These are phyloP conservation scores for Salvelinus sp. DNA, from an alignment of 2,113 vertebrate genomes.

Conservation along the genomic window DNA sequence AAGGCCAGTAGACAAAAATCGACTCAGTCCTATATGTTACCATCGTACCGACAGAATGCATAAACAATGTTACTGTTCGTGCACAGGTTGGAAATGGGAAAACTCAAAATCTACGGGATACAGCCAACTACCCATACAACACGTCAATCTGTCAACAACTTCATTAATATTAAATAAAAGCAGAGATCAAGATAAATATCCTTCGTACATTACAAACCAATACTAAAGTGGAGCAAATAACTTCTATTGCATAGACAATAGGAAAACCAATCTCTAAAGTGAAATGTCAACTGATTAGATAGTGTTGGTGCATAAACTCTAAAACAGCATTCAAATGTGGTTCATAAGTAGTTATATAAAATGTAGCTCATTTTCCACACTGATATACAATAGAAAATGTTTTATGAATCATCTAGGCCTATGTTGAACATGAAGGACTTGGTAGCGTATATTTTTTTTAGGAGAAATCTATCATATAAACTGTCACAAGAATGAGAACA, in stretches of 20 bases:
- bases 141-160: conserved; percentile 11
- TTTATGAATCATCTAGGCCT: neutral
- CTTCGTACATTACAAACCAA: conserved; percentile 35
- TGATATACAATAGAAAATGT: conserved; percentile 14
- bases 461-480: neutral
- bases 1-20: too few relatives aligned
- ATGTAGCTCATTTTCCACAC: conserved; percentile 4
- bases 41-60: too few relatives aligned
- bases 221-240: conserved; percentile 19
- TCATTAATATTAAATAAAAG: neutral
- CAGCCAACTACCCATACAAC: conserved; percentile 14
- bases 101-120: neutral
- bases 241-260: conserved; percentile 33
- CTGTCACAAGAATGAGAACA: neutral
- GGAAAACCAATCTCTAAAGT: conserved; percentile 1
- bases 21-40: too few relatives aligned
- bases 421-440: neutral
- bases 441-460: neutral
- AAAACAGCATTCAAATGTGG: neutral
- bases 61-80: neutral
- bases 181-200: conserved; percentile 27
- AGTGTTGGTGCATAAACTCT: neutral
- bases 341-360: too few relatives aligned
- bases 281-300: conserved; percentile 8
- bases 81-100: neutral